These are phyloP conservation scores for Ptilonorhynchus violaceus DNA, from an alignment of 2,113 vertebrate species.

Conservation along the genomic window DNA sequence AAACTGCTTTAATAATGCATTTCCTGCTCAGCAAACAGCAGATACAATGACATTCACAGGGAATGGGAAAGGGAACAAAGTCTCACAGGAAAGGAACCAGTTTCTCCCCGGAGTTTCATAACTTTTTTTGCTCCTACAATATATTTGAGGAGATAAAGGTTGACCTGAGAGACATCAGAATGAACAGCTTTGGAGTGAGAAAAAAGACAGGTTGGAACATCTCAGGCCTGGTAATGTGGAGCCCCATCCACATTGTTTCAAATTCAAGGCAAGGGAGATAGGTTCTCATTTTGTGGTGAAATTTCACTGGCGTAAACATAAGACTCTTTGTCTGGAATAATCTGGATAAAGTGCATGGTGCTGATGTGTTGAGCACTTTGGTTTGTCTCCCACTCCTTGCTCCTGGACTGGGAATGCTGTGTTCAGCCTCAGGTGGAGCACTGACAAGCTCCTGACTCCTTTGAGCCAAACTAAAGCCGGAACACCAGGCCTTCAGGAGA, in stretches of 20 bases:
- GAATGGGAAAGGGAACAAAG: constrained; percentile 1
- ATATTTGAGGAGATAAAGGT: neutral
- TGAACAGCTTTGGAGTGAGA: neutral
- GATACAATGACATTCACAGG: constrained; percentile 31
- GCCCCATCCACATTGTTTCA: neutral
- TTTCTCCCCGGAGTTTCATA: constrained; percentile 26
- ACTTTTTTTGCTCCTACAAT: neutral
- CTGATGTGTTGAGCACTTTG: neutral
- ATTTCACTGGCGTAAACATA: neutral
- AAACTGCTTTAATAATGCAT: constrained; percentile 64
- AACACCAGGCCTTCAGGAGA: neutral
- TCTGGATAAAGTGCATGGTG: neutral
- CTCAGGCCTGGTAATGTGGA: neutral
- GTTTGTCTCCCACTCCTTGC: neutral
- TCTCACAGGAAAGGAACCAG: neutral
- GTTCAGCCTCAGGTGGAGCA: neutral
- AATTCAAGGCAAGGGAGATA: neutral
- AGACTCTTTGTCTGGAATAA: neutral
- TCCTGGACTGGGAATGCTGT: neutral
- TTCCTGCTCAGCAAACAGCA: constrained; percentile 62
- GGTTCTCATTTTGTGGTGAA: neutral
- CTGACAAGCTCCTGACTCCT: neutral
- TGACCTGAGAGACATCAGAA: neutral
- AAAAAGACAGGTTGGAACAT: neutral
- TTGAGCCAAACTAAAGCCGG: neutral